phyloP scores from a whole-genome alignment of 1,140 invertebrate genomes.

The Luehdorfia chinensis region DNA sequence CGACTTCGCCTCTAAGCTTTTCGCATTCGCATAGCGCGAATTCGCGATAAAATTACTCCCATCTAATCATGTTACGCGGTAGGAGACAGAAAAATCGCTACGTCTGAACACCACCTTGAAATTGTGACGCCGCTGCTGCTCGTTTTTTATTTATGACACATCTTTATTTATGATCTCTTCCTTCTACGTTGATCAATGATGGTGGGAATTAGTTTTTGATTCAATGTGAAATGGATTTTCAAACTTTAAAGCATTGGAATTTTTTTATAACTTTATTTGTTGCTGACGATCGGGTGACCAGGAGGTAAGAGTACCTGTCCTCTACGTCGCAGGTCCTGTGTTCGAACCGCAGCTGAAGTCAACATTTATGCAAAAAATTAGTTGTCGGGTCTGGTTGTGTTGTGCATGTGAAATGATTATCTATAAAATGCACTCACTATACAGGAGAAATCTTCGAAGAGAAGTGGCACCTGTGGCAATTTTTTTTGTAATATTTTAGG shows the following conservation, averaged over 20 bases:
- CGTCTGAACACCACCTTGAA: constrained; percentile 6
- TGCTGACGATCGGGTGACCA: not conserved
- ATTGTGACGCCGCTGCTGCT: constrained; percentile 1
- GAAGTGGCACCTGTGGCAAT: too few species aligned
- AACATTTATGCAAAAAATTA: too few species aligned
- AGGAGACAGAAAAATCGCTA: constrained; percentile 17
- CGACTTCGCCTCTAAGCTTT: constrained; percentile 34
- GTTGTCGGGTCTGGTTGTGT: too few species aligned
- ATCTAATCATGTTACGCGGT: constrained; percentile 56
- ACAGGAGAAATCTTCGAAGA: not conserved
- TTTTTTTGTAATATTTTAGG: too few species aligned
- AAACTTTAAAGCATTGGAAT: too few species aligned
- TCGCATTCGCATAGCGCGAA: constrained; percentile 41
- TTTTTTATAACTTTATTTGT: not conserved
- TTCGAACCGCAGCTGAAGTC: too few species aligned
- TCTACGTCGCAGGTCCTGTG: too few species aligned
- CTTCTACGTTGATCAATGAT: not conserved
- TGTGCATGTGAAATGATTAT: too few species aligned
- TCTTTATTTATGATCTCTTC: constrained; percentile 9
- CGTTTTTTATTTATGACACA: constrained; percentile 10
- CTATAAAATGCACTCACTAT: too few species aligned
- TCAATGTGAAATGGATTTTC: not conserved
- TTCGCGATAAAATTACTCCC: constrained; percentile 61
- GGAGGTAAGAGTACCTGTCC: not conserved
- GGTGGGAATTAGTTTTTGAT: not conserved